phyloP scores from a whole-genome alignment of 2,888 invertebrate species.

The Latrodectus elegans region DNA sequence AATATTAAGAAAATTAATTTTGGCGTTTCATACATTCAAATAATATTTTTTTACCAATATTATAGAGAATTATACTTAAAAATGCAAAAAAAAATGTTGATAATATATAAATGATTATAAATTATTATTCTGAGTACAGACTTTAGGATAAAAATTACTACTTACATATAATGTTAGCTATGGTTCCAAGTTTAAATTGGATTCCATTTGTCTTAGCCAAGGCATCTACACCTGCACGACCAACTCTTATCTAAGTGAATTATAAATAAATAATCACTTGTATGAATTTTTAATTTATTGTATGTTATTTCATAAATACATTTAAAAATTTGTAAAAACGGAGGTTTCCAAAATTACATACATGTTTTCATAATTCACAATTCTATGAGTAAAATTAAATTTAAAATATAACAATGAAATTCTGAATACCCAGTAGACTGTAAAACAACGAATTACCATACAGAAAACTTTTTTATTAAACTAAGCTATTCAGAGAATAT shows the following conservation, averaged over 20 bases:
- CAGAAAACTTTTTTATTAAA: too few relatives aligned
- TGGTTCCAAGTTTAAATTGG: conserved; percentile 79
- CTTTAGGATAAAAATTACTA: neutral
- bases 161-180: conserved; percentile 75
- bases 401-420: neutral
- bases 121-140: too few relatives aligned
- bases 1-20: too few relatives aligned
- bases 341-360: neutral
- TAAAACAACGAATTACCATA: too few relatives aligned
- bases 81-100: too few relatives aligned
- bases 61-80: too few relatives aligned
- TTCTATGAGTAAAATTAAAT: neutral
- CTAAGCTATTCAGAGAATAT: too few relatives aligned
- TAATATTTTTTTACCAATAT: too few relatives aligned
- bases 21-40: too few relatives aligned
- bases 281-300: neutral
- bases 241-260: conserved; percentile 20
- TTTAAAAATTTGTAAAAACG: neutral
- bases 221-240: conserved; percentile 79
- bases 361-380: neutral
- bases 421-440: neutral
- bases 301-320: neutral
- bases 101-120: too few relatives aligned
- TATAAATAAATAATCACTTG: neutral
- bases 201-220: conserved; percentile 81